A percentile compares a stretch with the other conserved stretches of the same genome.
Evolutionary conservation across 2,888 invertebrate genomes (phyloP).

Genomic region (Ophion costatus): DNA sequence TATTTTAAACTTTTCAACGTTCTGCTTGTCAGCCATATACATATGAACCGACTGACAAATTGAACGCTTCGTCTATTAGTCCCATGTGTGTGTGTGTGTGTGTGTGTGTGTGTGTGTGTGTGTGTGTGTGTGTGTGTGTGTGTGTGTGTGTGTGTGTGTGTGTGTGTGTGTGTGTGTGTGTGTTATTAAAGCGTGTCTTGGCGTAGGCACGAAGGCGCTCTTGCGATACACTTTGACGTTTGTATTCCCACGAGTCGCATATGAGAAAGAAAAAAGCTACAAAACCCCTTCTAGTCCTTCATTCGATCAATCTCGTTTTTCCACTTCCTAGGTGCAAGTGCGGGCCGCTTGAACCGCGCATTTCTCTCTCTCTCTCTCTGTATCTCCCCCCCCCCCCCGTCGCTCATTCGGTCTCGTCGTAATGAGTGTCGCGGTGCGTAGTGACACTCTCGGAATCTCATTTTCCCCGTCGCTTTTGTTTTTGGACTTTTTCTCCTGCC

Average conservation of each 20-base stretch:
- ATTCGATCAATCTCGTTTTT: constrained; percentile 52
- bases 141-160: neutral
- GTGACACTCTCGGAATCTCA: neutral
- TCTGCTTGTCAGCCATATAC: neutral
- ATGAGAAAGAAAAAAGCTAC: neutral
- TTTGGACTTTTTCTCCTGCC: neutral
- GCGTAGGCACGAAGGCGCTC: neutral
- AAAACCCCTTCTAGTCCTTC: constrained; percentile 51
- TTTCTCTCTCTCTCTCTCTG: constrained; percentile 22
- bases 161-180: neutral
- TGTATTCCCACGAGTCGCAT: constrained; percentile 9
- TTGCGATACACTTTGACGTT: constrained; percentile 5
- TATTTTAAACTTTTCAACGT: too few relatives aligned
- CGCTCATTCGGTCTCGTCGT: constrained; percentile 10
- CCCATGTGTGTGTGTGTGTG: neutral
- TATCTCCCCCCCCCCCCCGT: neutral
- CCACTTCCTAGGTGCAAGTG: constrained; percentile 37
- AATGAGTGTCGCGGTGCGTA: constrained; percentile 11
- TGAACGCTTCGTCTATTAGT: neutral
- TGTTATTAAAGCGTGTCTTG: neutral
- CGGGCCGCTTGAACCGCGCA: constrained; percentile 32
- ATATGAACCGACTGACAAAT: neutral
- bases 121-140: neutral
- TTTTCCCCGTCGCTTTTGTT: neutral
- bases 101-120: neutral